phyloP scores from a whole-genome alignment of 35 echinoderm and acorn worm species.

The Ophiothrix spiculata region DNA sequence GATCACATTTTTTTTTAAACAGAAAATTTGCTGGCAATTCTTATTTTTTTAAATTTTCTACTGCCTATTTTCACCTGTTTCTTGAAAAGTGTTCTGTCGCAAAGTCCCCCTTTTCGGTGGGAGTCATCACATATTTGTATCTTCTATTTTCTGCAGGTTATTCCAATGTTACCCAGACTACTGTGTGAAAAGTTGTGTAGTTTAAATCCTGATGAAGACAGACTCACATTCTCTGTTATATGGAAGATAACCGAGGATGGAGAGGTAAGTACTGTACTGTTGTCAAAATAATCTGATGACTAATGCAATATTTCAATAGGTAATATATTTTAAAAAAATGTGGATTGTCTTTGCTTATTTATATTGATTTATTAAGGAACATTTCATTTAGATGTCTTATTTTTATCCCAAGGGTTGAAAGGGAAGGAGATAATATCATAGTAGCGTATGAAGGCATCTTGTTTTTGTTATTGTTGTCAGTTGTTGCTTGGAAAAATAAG shows the following conservation, averaged over 20 bases:
- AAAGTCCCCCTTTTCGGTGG: too few relatives aligned
- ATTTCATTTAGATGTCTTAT: neutral
- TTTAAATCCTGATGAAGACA: constrained; percentile 86
- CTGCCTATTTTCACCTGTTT: too few relatives aligned
- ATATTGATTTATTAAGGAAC: neutral
- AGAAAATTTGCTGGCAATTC: too few relatives aligned
- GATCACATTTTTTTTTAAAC: too few relatives aligned
- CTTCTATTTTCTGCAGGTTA: constrained; percentile 55
- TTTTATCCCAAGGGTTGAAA: neutral
- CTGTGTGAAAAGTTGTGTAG: constrained; percentile 87
- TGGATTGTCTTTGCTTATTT: neutral
- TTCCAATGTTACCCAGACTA: constrained; percentile 91
- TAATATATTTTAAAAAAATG: neutral
- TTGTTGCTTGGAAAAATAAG: too few relatives aligned
- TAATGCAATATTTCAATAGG: neutral
- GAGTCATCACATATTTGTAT: neutral
- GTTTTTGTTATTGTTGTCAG: too few relatives aligned
- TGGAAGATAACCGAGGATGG: constrained; percentile 73
- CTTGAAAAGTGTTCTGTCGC: too few relatives aligned
- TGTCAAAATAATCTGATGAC: neutral
- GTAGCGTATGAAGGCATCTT: neutral
- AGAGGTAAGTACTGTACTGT: constrained; percentile 40
- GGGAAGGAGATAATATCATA: neutral
- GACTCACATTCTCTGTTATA: constrained; percentile 84
- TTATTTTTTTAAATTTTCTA: too few relatives aligned